Percentiles rank a stretch among this genome's conserved stretches.
These are phyloP conservation scores for Zaprionus gabonicus DNA, from an alignment of 1,140 invertebrate genomes.

Conservation along the genomic window DNA sequence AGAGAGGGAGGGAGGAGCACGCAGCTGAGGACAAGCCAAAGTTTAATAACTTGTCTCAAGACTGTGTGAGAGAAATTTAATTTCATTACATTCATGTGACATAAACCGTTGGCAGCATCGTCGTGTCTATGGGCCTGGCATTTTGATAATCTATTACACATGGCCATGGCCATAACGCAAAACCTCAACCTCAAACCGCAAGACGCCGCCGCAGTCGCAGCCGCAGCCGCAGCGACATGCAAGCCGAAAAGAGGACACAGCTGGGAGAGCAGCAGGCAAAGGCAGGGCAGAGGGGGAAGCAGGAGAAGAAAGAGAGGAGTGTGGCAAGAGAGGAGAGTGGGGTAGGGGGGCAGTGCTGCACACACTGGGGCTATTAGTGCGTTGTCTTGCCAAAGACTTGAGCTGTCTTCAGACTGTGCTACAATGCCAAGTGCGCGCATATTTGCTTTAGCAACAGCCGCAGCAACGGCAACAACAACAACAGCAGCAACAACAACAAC, in stretches of 20 bases:
- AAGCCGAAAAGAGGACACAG: constrained; percentile 51
- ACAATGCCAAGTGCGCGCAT: constrained; percentile 79
- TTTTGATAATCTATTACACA: constrained; percentile 83
- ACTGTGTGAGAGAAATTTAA: constrained; percentile 70
- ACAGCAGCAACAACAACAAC: constrained; percentile 25
- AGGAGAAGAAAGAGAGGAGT: no score
- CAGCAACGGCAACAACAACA: constrained; percentile 38
- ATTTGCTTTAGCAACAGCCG: constrained; percentile 68
- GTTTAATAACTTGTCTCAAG: constrained; percentile 53
- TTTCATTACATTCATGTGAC: constrained; percentile 82
- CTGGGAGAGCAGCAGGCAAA: not conserved
- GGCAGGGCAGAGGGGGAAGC: not conserved
- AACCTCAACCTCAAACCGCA: constrained; percentile 72
- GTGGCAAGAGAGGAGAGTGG: not conserved
- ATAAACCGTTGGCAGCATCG: constrained; percentile 69
- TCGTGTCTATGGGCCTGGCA: constrained; percentile 63
- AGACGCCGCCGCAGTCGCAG: constrained; percentile 41
- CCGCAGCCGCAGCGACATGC: constrained; percentile 42
- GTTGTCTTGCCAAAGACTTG: constrained; percentile 65
- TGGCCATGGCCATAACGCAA: constrained; percentile 69
- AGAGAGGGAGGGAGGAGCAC: not conserved
- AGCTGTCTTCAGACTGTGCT: constrained; percentile 36
- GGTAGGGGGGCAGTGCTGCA: not conserved
- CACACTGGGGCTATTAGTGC: constrained; percentile 72
- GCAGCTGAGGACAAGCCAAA: constrained; percentile 44